A percentile compares a stretch with the other conserved stretches of the same genome.
Evolutionary conservation across 2,797 vertebrate species (phyloP).

Genomic region (Hypotaenidia okinawae): DNA sequence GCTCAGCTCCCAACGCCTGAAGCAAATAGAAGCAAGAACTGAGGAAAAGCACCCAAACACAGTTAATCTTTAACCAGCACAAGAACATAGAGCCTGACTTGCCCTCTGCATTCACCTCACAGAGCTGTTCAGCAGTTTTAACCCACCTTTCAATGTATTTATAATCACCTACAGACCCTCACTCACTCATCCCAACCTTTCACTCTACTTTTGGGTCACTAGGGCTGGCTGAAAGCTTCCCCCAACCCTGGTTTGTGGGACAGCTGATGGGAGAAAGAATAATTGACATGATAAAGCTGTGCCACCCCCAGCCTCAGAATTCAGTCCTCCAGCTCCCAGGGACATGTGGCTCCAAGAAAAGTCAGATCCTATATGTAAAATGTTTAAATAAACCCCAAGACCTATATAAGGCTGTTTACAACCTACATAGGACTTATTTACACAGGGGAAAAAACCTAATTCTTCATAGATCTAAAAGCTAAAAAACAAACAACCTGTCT

Average conservation of each 20-base stretch:
- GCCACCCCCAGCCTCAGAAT: not conserved
- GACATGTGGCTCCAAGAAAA: not conserved
- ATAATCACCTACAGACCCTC: not conserved
- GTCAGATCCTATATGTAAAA: not conserved
- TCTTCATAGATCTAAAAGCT: not conserved
- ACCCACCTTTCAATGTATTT: not conserved
- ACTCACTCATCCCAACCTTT: not conserved
- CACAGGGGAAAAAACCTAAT: not conserved
- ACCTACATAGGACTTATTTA: not conserved
- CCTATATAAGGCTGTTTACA: not conserved
- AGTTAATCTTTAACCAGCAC: not conserved
- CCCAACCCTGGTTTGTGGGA: rapidly evolving
- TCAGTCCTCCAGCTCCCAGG: not conserved
- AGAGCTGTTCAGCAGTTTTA: not conserved
- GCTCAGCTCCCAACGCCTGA: not conserved
- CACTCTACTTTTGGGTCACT: not conserved
- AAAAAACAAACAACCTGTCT: not conserved
- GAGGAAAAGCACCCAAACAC: not conserved
- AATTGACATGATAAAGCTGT: not conserved
- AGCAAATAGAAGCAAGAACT: not conserved
- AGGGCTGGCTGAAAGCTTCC: not conserved
- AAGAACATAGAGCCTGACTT: not conserved
- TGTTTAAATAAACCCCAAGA: not conserved
- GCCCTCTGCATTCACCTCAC: not conserved
- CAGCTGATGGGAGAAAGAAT: not conserved